Percentiles rank a stretch among this genome's conserved stretches.
Conservation (phyloP, 1,140 invertebrate species). For the Zaprionus camerounensis region DNA sequence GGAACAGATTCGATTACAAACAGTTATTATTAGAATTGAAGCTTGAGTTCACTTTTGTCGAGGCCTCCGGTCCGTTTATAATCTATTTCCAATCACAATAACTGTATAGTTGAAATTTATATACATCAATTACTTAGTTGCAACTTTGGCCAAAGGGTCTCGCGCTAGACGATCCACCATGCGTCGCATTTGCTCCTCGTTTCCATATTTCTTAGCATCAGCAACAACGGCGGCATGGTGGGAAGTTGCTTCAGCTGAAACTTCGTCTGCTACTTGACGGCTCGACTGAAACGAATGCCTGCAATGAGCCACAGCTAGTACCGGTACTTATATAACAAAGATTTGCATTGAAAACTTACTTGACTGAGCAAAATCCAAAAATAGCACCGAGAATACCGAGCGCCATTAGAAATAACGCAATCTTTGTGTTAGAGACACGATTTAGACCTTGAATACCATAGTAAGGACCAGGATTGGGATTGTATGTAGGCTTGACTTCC, state of each 20-base stretch:
- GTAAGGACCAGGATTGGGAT: slow-evolving; percentile 84
- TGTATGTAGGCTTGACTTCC: slow-evolving; percentile 74
- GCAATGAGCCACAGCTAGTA: not conserved
- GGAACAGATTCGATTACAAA: not conserved
- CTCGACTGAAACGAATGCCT: slow-evolving; percentile 85
- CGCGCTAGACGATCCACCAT: slow-evolving; percentile 66
- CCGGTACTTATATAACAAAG: not conserved
- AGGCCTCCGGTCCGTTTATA: not conserved
- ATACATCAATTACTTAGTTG: slow-evolving; percentile 41
- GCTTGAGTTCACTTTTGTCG: too few species aligned
- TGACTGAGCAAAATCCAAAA: slow-evolving; percentile 86
- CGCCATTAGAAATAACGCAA: slow-evolving; percentile 85
- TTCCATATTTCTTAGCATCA: slow-evolving; percentile 85
- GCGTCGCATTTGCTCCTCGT: slow-evolving; percentile 84
- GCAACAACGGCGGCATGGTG: slow-evolving; percentile 85
- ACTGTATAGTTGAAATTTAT: not conserved
- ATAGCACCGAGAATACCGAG: slow-evolving; percentile 85
- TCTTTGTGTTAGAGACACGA: slow-evolving; percentile 86
- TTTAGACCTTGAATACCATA: slow-evolving; percentile 87
- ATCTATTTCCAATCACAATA: slow-evolving; percentile 13
- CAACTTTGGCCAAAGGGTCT: slow-evolving; percentile 42
- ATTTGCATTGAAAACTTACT: slow-evolving; percentile 78
- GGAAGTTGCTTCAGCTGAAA: slow-evolving; percentile 84
- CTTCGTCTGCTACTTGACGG: slow-evolving; percentile 83
- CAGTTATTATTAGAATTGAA: too few species aligned